phyloP scores from a whole-genome alignment of 2,113 vertebrate genomes.

The Neogobius melanostomus region DNA sequence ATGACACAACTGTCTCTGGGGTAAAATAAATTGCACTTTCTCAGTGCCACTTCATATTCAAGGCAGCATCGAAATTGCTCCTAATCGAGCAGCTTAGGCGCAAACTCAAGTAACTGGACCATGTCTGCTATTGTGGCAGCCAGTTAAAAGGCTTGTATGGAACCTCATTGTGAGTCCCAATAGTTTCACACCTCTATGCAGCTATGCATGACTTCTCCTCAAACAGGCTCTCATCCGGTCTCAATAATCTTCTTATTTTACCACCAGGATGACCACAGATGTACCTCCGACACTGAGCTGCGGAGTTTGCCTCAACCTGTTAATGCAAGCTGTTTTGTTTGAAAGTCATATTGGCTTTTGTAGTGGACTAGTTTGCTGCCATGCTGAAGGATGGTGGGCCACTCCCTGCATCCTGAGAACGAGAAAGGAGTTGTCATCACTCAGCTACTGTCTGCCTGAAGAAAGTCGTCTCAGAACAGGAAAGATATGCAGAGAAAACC shows the following conservation, averaged over 20 bases:
- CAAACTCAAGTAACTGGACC: conserved; percentile 34
- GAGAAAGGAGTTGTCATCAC: conserved; percentile 73
- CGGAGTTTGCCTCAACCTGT: conserved; percentile 69
- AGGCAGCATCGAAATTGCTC: conserved; percentile 51
- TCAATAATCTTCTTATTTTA: conserved; percentile 53
- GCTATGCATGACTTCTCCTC: conserved; percentile 58
- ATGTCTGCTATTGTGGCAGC: conserved; percentile 32
- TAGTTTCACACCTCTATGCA: conserved; percentile 36
- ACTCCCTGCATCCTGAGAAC: conserved; percentile 66
- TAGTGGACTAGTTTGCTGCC: conserved; percentile 63
- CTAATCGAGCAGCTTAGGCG: conserved; percentile 29
- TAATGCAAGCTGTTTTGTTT: conserved; percentile 67
- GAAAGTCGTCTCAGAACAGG: conserved; percentile 16
- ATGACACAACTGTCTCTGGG: conserved; percentile 56
- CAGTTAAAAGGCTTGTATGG: conserved; percentile 29
- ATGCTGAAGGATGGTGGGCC: conserved; percentile 67
- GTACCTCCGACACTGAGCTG: conserved; percentile 38
- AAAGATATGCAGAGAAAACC: conserved; percentile 34
- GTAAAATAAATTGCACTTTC: conserved; percentile 63
- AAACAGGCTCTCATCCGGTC: conserved; percentile 45
- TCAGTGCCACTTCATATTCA: conserved; percentile 68
- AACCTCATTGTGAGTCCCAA: conserved; percentile 31
- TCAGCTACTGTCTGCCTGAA: conserved; percentile 49
- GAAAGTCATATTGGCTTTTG: conserved; percentile 71
- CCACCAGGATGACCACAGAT: conserved; percentile 57